Evolutionary conservation across 2,888 invertebrate species (phyloP).

Genomic region (Nomada hirtipes): DNA sequence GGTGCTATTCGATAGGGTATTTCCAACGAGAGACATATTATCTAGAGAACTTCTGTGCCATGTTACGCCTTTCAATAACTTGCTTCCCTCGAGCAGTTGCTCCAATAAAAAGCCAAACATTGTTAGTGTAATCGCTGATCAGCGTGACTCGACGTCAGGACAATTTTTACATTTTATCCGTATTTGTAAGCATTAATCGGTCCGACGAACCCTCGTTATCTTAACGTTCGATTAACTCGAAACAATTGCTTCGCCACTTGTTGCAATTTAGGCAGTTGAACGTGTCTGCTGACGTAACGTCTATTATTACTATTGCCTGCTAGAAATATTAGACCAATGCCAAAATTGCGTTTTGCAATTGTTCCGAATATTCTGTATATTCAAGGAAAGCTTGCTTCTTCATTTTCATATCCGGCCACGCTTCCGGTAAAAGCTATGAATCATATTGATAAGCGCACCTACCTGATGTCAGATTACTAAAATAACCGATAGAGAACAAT

Average conservation of each 20-base stretch:
- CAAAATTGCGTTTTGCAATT: conserved; percentile 32
- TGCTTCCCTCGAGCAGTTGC: background rate
- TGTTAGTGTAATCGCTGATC: conserved; percentile 11
- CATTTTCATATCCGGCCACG: background rate
- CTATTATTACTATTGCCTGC: conserved; percentile 67
- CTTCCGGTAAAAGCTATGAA: background rate
- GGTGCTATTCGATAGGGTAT: background rate
- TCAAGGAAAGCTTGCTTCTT: background rate
- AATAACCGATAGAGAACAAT: background rate
- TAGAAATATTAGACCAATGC: conserved; percentile 33
- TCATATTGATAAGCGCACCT: conserved; percentile 14
- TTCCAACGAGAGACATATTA: too few relatives aligned
- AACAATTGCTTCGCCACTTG: conserved; percentile 77
- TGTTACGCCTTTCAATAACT: background rate
- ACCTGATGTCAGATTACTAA: background rate
- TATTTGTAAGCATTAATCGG: conserved; percentile 35
- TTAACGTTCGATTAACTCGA: conserved; percentile 74
- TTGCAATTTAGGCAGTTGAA: conserved; percentile 74
- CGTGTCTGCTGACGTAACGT: conserved; percentile 72
- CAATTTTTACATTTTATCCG: conserved; percentile 32
- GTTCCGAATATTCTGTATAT: background rate
- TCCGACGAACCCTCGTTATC: conserved; percentile 65
- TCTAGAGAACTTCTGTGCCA: background rate
- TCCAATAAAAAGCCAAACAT: background rate
- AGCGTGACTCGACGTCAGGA: conserved; percentile 34